These are phyloP conservation scores for Trilocha varians DNA, from an alignment of 2,888 invertebrate genomes.

Conservation along the genomic window DNA sequence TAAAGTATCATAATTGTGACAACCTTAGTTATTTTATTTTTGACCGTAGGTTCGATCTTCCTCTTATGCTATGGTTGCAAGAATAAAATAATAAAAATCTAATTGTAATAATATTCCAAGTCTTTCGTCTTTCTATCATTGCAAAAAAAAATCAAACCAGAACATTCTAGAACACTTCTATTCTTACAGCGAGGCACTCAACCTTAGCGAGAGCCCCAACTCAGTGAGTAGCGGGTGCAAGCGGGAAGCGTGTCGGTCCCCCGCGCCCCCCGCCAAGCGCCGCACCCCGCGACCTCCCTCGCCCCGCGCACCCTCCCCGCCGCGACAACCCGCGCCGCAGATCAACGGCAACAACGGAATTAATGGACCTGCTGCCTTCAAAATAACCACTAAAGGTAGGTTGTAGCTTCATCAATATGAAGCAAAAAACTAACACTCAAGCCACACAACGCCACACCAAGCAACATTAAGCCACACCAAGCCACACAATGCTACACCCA, in stretches of 20 bases:
- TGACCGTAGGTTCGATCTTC: no score
- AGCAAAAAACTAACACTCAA: no score
- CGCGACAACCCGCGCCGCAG: conserved; percentile 19
- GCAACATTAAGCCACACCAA: no score
- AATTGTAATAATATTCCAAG: not conserved
- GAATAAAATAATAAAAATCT: no score
- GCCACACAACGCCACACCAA: no score
- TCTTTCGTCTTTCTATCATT: no score
- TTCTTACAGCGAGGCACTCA: conserved; percentile 83
- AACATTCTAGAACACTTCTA: conserved; percentile 1
- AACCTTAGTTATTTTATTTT: no score
- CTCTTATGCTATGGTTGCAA: no score
- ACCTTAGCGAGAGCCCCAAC: conserved; percentile 79
- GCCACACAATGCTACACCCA: no score
- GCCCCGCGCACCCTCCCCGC: conserved; percentile 33
- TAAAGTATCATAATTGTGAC: no score
- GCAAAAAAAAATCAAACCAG: not conserved
- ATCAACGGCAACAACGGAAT: conserved; percentile 27
- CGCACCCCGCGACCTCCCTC: conserved; percentile 50
- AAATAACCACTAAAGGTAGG: conserved; percentile 87
- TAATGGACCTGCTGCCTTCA: conserved; percentile 84
- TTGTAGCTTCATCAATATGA: not conserved
- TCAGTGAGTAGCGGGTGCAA: conserved; percentile 49
- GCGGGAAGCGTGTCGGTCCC: conserved; percentile 64
- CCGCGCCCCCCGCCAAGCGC: conserved; percentile 77